A percentile compares a stretch with the other conserved stretches of the same genome.
Evolutionary conservation across 2,797 vertebrate genomes (phyloP).

Genomic region (Pteropus rufus): DNA sequence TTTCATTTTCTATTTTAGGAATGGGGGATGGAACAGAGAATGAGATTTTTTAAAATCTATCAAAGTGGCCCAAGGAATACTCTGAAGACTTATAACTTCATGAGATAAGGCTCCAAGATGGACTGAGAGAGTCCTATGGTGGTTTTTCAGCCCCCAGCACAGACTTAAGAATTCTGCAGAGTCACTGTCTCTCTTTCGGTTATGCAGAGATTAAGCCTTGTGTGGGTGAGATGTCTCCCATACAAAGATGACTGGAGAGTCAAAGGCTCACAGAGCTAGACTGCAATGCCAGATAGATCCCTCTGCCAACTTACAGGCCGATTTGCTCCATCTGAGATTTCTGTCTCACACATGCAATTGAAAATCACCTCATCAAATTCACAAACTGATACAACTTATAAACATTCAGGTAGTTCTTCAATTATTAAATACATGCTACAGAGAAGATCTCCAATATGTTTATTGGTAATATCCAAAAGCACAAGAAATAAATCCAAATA

Average conservation of each 20-base stretch:
- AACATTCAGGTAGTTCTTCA: background rate
- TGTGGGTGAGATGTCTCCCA: background rate
- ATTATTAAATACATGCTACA: background rate
- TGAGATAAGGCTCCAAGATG: background rate
- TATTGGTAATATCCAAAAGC: background rate
- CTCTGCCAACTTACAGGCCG: background rate
- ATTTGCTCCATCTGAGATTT: background rate
- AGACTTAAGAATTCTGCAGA: background rate
- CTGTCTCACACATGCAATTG: background rate
- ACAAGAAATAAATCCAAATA: background rate
- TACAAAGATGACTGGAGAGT: background rate
- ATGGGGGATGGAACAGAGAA: background rate
- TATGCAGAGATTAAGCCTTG: background rate
- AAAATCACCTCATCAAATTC: constrained; percentile 10
- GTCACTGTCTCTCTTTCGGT: background rate
- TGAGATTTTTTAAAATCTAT: background rate
- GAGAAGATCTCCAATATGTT: background rate
- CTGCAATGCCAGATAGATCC: rapidly evolving
- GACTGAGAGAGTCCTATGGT: background rate
- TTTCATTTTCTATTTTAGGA: background rate
- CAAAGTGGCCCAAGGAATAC: background rate
- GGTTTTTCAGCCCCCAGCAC: background rate
- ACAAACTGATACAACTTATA: background rate
- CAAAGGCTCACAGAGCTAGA: background rate
- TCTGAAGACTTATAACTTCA: background rate